A percentile compares a stretch with the other conserved stretches of the same genome.
These are phyloP conservation scores for Panagrolaimus sp. DNA, from an alignment of 1,140 invertebrate genomes.

Conservation along the genomic window DNA sequence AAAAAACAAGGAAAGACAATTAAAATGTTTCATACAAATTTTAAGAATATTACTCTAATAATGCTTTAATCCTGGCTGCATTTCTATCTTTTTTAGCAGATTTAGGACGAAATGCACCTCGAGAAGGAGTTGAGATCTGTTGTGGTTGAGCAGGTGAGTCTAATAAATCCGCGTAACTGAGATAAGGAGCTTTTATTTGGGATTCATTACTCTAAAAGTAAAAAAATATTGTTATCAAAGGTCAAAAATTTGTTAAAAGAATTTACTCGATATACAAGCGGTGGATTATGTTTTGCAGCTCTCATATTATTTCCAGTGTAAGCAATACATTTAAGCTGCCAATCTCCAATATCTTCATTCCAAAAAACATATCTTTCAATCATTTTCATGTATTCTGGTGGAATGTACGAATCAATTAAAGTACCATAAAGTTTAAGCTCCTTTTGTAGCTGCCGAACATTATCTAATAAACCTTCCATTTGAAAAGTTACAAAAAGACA, in stretches of 20 bases:
- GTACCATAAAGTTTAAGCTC: conserved; percentile 85
- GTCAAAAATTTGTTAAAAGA: conserved; percentile 16
- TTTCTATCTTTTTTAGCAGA: conserved; percentile 50
- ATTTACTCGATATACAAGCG: conserved; percentile 18
- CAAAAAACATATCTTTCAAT: conserved; percentile 86
- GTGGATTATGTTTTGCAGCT: conserved; percentile 18
- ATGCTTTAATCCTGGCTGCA: conserved; percentile 43
- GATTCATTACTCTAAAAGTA: conserved; percentile 25
- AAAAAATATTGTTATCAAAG: conserved; percentile 15
- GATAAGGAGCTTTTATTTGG: conserved; percentile 35
- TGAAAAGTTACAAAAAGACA: no score
- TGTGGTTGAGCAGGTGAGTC: conserved; percentile 21
- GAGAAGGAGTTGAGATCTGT: conserved; percentile 16
- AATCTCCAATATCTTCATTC: conserved; percentile 97
- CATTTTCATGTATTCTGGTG: conserved; percentile 81
- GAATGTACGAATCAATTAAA: conserved; percentile 78
- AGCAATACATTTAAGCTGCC: conserved; percentile 92
- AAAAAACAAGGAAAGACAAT: no score
- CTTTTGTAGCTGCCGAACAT: conserved; percentile 76
- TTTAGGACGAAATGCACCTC: conserved; percentile 34
- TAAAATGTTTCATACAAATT: no score
- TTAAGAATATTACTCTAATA: conserved; percentile 38
- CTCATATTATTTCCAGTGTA: conserved; percentile 98
- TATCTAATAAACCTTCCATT: conserved; percentile 88
- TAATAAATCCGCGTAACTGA: conserved; percentile 37